Conservation (phyloP, 1,140 invertebrate species). For the Himalopsyche phryganea region DNA sequence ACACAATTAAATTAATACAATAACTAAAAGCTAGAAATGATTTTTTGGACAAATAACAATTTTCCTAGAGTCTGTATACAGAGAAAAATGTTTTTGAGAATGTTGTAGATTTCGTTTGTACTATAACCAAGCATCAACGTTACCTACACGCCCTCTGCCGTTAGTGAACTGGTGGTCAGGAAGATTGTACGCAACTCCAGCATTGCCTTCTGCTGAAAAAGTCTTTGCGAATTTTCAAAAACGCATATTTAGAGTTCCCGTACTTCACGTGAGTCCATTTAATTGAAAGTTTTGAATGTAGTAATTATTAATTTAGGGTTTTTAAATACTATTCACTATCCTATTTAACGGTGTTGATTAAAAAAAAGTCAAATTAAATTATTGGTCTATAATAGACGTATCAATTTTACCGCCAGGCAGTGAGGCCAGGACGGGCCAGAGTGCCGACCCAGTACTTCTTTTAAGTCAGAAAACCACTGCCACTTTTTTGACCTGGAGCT, state of each 20-base stretch:
- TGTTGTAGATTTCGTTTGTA: constrained; percentile 56
- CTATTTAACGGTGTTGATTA: background rate
- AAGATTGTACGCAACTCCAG: constrained; percentile 58
- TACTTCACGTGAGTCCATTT: constrained; percentile 63
- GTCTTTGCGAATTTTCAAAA: constrained; percentile 62
- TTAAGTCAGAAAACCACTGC: too few species aligned
- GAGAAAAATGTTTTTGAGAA: background rate
- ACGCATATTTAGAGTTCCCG: constrained; percentile 61
- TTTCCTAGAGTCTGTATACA: too few species aligned
- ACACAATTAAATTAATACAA: background rate
- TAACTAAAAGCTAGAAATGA: background rate
- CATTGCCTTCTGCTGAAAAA: constrained; percentile 55
- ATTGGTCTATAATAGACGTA: background rate
- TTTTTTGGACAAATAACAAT: too few species aligned
- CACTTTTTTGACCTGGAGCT: too few species aligned
- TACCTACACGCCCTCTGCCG: constrained; percentile 48
- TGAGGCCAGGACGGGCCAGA: background rate
- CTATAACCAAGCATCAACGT: constrained; percentile 63
- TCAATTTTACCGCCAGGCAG: background rate
- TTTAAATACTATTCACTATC: background rate
- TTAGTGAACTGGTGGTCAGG: constrained; percentile 68
- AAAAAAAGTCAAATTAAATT: background rate
- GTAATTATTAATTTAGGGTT: constrained; percentile 4
- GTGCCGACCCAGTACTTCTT: constrained; percentile 3
- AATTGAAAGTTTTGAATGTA: too few species aligned